Evolutionary conservation across 2,797 vertebrate species (phyloP), one percentile per base, ranked within the genome.

Genomic region (Falco concolor): DNA sequence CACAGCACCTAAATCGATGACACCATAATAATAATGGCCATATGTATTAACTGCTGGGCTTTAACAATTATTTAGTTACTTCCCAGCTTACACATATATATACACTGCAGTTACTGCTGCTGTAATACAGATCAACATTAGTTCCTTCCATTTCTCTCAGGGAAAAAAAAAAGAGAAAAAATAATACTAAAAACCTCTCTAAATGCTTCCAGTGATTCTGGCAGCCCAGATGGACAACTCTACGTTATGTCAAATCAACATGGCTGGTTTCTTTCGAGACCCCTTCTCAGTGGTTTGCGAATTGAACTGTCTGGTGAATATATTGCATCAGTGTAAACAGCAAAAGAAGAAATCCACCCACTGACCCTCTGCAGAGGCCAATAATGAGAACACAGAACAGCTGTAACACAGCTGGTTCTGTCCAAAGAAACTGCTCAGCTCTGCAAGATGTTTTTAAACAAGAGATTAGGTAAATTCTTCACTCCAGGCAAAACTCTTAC

Each of bases 231-330:
- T 0, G 0, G 34, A 30, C 40, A 36, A 32, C 45, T 27, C 42
- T 12, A 11, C 1, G 0, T 28, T 34, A 16, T 0, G 2, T 5
- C 21, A 6, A 13, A 53, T 6, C n/a, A 30, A 23, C 13, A 28
- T 0, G 0, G 24, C 38, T 16, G 8, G 5, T 7, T 78, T 73
- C 30, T 53, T 36, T 3, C 3, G 36, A 50, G 47, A 14, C n/a
- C 22, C 32, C 25, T 20, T 12, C 21, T 21, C 27, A 12, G 36
- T 1, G 14, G 38, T 22, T 45, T 38, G 38, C 59, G 64, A 12
- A 47, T 10, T 13, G 16, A 21, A 22, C 22, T 18, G 47, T 5
- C 40, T 25, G 40, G 40, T 54, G 54, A 56, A 28, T 8, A 7
- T 4, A 36, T 3, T 6, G 10, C 8, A 45, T 5, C 7, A 0